A percentile compares a stretch with the other conserved stretches of the same genome.
Evolutionary conservation across 2,113 vertebrate genomes (phyloP).

Genomic region (Suricata suricatta): DNA sequence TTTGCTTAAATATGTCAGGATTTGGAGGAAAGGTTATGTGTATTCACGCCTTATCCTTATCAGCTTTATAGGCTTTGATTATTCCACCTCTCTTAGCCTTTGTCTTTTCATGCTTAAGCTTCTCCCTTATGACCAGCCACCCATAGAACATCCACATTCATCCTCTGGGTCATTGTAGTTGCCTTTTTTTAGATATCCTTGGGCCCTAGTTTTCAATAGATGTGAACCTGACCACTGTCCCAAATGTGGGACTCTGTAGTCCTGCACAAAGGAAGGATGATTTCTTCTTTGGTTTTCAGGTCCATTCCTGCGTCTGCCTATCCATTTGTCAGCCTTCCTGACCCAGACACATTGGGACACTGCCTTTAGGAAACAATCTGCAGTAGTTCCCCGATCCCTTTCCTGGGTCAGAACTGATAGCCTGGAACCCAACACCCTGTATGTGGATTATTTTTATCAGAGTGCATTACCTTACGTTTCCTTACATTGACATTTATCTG

Average conservation of each 20-base stretch:
- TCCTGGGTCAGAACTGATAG: conserved; percentile 55
- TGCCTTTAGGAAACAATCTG: conserved; percentile 51
- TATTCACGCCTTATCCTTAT: not conserved
- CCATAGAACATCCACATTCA: not conserved
- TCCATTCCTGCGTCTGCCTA: not conserved
- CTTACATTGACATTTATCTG: not conserved
- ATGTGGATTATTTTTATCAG: conserved; percentile 45
- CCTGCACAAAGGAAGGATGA: not conserved
- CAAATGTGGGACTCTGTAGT: not conserved
- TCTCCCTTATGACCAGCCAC: not conserved
- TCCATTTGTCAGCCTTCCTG: not conserved
- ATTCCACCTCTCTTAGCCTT: not conserved
- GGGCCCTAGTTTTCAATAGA: conserved; percentile 12
- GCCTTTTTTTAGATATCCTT: conserved; percentile 5
- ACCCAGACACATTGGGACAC: not conserved
- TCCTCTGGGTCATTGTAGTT: conserved; percentile 5
- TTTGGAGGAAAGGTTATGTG: conserved; percentile 34
- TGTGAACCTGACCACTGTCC: conserved; percentile 17
- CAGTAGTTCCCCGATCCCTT: conserved; percentile 32
- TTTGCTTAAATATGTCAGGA: not conserved
- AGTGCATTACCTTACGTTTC: conserved; percentile 16
- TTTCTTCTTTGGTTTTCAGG: conserved; percentile 35
- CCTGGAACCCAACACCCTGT: conserved; percentile 46
- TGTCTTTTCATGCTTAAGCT: conserved; percentile 6
- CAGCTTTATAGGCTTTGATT: not conserved